Evolutionary conservation across 2,797 vertebrate genomes (phyloP).

Genomic region (Myripristis jacobus): DNA sequence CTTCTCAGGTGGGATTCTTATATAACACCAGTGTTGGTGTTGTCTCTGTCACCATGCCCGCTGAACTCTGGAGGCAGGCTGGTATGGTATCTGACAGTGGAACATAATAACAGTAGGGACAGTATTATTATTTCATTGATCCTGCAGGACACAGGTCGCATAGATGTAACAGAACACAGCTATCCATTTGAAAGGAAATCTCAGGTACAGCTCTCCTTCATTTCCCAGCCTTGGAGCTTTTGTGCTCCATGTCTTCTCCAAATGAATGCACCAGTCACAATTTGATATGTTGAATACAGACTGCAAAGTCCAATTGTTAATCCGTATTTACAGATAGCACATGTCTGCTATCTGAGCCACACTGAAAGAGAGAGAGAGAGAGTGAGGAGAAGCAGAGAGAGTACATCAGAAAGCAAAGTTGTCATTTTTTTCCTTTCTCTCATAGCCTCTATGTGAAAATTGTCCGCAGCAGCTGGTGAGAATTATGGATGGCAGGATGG

Average conservation of each 20-base stretch:
- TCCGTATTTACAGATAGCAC: conserved; percentile 14
- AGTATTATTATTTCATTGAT: conserved; percentile 15
- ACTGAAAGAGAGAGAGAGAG: conserved; percentile 24
- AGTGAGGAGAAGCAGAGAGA: conserved; percentile 11
- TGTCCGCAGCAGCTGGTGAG: conserved; percentile 20
- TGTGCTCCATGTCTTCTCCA: background rate
- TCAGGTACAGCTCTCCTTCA: no score
- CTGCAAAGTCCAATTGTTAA: conserved; percentile 7
- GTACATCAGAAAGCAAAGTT: conserved; percentile 11
- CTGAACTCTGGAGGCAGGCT: conserved; percentile 14
- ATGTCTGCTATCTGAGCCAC: conserved; percentile 21
- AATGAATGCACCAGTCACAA: background rate
- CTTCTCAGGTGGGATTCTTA: conserved; percentile 51
- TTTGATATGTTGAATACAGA: background rate
- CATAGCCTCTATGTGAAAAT: conserved; percentile 5
- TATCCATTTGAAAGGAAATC: no score
- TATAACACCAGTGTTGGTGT: conserved; percentile 47
- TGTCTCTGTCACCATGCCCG: conserved; percentile 37
- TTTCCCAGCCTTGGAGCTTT: no score
- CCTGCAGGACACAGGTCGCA: background rate
- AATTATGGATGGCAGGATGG: conserved; percentile 22
- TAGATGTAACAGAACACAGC: conserved; percentile 2
- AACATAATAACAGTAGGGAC: background rate
- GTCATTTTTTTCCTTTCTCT: conserved; percentile 15
- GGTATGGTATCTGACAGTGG: conserved; percentile 14